phyloP scores from a whole-genome alignment of 53 echinoderm and acorn worm species.

The Hippasteria phrygiana region DNA sequence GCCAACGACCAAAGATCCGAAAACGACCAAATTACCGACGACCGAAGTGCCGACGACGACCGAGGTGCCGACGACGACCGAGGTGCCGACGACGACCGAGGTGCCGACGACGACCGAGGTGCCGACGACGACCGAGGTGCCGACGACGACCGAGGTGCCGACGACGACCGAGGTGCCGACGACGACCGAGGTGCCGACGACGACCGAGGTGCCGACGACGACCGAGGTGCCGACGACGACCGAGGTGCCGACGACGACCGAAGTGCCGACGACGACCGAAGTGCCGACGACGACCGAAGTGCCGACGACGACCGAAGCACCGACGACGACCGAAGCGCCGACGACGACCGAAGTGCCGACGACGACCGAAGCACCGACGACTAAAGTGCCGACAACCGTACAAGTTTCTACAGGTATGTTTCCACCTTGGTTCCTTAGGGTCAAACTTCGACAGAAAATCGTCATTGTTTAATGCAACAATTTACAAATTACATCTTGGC shows the following conservation, averaged over 20 bases:
- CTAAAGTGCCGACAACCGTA: not conserved
- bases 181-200: not conserved
- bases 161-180: constrained; percentile 5
- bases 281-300: not conserved
- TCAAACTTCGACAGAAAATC: too few species aligned
- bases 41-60: constrained; percentile 4
- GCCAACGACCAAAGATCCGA: not conserved
- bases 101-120: not conserved
- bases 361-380: constrained; percentile 9
- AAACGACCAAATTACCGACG: not conserved
- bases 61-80: not conserved
- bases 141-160: constrained; percentile 1
- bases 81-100: not conserved
- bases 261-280: not conserved
- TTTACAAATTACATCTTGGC: too few species aligned
- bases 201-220: constrained; percentile 4
- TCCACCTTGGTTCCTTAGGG: not conserved
- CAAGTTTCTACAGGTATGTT: not conserved
- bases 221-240: not conserved
- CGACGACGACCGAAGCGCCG: not conserved
- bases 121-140: not conserved
- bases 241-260: not conserved
- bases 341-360: not conserved
- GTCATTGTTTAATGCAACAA: too few species aligned
- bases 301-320: not conserved